These are phyloP conservation scores for Cotesia glomerata DNA, from an alignment of 1,140 invertebrate genomes.

Conservation along the genomic window DNA sequence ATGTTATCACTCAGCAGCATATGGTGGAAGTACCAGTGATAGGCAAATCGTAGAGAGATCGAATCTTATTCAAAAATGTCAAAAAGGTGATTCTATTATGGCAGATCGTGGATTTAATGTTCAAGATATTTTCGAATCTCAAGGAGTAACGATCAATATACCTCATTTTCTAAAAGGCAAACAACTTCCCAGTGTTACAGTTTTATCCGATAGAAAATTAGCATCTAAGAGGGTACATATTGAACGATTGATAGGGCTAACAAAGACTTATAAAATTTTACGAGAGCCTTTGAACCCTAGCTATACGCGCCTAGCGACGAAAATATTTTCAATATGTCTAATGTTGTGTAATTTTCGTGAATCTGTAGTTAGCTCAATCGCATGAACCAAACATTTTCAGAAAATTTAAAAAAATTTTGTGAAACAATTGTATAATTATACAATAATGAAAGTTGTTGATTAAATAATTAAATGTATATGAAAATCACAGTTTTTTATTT, in stretches of 20 bases:
- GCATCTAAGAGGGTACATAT: too few relatives aligned
- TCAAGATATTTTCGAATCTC: conserved; percentile 22
- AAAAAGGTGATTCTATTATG: conserved; percentile 19
- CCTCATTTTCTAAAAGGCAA: conserved; percentile 22
- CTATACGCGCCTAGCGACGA: neutral
- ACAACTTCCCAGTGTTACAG: too few relatives aligned
- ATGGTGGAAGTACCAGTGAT: conserved; percentile 24
- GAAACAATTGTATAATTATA: too few relatives aligned
- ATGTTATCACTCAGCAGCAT: conserved; percentile 7
- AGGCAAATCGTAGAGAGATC: conserved; percentile 17
- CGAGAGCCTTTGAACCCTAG: neutral
- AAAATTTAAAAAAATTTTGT: neutral
- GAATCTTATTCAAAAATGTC: conserved; percentile 5
- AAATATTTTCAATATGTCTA: neutral
- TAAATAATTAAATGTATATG: too few relatives aligned
- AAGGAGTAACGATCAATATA: conserved; percentile 6
- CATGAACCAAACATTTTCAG: neutral
- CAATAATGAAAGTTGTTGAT: too few relatives aligned
- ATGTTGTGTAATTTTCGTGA: conserved; percentile 4
- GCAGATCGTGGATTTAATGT: conserved; percentile 18
- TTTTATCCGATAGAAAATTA: too few relatives aligned
- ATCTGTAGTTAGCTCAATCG: neutral
- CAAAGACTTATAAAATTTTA: neutral
- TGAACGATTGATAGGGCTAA: too few relatives aligned
- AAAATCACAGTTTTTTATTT: too few relatives aligned